phyloP scores from a whole-genome alignment of 2,888 invertebrate species.

The Meganola albula region DNA sequence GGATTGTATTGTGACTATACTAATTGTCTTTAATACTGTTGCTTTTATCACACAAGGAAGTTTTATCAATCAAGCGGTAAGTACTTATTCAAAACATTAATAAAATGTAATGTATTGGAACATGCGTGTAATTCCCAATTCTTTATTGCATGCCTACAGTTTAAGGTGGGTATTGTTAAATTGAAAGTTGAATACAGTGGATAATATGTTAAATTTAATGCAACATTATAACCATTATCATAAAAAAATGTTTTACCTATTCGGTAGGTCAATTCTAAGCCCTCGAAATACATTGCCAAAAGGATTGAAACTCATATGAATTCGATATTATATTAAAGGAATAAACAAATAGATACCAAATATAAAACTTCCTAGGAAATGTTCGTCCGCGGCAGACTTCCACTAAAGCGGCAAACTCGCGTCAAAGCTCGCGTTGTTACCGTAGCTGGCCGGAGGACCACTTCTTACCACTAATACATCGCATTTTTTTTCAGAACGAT shows the following conservation, averaged over 20 bases:
- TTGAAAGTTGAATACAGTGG: slow-evolving; percentile 13
- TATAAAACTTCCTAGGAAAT: slow-evolving; percentile 13
- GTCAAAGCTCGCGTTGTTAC: slow-evolving; percentile 14
- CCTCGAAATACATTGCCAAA: slow-evolving; percentile 13
- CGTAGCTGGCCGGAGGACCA: slow-evolving; percentile 13
- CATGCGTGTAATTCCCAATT: slow-evolving; percentile 12
- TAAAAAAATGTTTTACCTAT: slow-evolving; percentile 13
- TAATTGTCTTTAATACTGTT: slow-evolving; percentile 13
- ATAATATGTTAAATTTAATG: slow-evolving; percentile 12
- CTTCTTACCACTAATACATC: slow-evolving; percentile 13
- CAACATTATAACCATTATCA: slow-evolving; percentile 13
- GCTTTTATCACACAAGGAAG: slow-evolving; percentile 13
- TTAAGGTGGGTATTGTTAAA: slow-evolving; percentile 11
- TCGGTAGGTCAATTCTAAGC: slow-evolving; percentile 13
- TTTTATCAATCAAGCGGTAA: slow-evolving; percentile 14
- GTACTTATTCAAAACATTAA: slow-evolving; percentile 12
- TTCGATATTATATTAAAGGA: slow-evolving; percentile 16
- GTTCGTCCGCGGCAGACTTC: slow-evolving; percentile 14
- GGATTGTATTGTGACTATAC: slow-evolving; percentile 14
- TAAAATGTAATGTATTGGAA: slow-evolving; percentile 12
- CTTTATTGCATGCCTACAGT: slow-evolving; percentile 13
- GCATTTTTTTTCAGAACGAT: slow-evolving; percentile 13
- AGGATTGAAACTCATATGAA: slow-evolving; percentile 13
- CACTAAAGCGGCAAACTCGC: slow-evolving; percentile 14
- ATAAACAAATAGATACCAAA: slow-evolving; percentile 15